Conservation (phyloP, 2,113 vertebrate species). For the Catharus bicknelli region DNA sequence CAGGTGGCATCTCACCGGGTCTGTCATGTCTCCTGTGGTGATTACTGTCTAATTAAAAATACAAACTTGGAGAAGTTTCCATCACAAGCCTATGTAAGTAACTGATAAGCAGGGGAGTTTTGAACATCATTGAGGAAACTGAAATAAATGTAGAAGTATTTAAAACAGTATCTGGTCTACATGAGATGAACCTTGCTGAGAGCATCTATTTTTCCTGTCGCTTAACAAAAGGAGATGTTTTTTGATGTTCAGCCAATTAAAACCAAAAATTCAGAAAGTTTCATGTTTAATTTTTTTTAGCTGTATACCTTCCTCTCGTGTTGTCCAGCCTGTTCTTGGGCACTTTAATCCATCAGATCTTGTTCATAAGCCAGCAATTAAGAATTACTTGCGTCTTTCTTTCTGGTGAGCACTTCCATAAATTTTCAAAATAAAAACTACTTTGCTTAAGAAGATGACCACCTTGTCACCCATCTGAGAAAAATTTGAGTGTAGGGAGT, state of each 20-base stretch:
- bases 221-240: background rate
- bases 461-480: background rate
- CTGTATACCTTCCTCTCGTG: accelerated
- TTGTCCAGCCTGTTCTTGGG: background rate
- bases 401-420: background rate
- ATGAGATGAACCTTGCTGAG: background rate
- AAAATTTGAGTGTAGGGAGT: background rate
- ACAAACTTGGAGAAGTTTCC: background rate
- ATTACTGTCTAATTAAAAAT: background rate
- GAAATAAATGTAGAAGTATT: background rate
- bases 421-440: background rate
- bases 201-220: background rate
- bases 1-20: background rate
- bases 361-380: background rate
- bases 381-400: background rate
- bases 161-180: background rate
- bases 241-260: background rate
- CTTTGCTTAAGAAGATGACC: background rate
- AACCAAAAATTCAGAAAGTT: background rate
- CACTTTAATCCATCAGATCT: background rate
- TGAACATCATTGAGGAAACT: background rate
- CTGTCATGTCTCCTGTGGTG: accelerated
- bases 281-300: background rate
- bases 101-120: background rate
- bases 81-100: background rate